Evolutionary conservation across 2,888 invertebrate genomes (phyloP).

Genomic region (Arctia plantaginis): DNA sequence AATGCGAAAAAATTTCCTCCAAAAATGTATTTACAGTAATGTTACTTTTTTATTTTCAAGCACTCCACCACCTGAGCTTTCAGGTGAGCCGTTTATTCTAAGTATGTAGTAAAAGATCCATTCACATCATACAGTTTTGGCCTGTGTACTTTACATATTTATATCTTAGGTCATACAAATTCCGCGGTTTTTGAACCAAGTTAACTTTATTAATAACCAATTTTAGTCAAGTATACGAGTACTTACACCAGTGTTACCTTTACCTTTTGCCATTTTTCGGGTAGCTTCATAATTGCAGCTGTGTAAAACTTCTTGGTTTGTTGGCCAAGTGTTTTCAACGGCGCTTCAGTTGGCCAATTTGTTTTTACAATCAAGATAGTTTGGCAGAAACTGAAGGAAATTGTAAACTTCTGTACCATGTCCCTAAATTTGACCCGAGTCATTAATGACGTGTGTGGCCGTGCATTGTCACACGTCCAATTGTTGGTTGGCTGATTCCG

Average conservation of each 20-base stretch:
- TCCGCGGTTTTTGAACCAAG: background rate
- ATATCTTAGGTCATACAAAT: background rate
- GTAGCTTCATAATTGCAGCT: too few relatives aligned
- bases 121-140: background rate
- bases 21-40: background rate
- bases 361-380: background rate
- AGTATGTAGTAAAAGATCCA: background rate
- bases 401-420: too few relatives aligned
- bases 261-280: background rate
- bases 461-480: too few relatives aligned
- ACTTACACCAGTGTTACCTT: background rate
- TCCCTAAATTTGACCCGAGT: too few relatives aligned
- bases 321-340: too few relatives aligned
- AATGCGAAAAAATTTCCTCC: background rate
- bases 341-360: background rate
- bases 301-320: too few relatives aligned
- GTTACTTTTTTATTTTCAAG: background rate
- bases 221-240: background rate
- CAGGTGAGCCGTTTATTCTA: background rate
- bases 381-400: too few relatives aligned
- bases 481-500: too few relatives aligned
- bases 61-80: background rate
- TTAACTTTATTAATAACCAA: background rate
- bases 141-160: background rate
- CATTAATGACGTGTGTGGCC: too few relatives aligned